Percentiles rank a stretch among this genome's conserved stretches.
These are phyloP conservation scores for Distichodus sexfasciatus DNA, from an alignment of 2,797 vertebrate species.

Conservation along the genomic window DNA sequence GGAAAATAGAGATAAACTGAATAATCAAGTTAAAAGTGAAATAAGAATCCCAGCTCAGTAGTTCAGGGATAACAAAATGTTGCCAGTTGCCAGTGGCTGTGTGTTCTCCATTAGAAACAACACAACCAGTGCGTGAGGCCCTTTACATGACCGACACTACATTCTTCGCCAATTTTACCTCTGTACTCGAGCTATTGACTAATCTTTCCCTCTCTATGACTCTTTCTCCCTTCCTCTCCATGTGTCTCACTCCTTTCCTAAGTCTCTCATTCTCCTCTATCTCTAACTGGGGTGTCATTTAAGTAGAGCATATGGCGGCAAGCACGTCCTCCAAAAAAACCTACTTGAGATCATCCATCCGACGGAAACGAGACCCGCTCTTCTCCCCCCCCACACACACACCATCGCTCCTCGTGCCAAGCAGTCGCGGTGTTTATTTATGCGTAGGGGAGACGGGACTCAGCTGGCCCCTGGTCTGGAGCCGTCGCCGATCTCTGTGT, in stretches of 20 bases:
- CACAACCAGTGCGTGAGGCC: too few species aligned
- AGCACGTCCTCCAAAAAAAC: background rate
- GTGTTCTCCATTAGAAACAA: too few species aligned
- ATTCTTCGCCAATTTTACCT: background rate
- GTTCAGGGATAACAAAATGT: too few species aligned
- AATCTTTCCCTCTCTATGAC: background rate
- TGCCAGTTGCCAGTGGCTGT: too few species aligned
- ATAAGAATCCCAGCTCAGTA: too few species aligned
- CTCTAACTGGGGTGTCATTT: background rate
- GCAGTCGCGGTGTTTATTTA: background rate
- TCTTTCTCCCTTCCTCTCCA: background rate
- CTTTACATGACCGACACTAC: too few species aligned
- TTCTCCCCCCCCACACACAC: too few species aligned
- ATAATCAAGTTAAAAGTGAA: too few species aligned
- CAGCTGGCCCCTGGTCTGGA: background rate
- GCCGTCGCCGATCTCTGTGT: background rate
- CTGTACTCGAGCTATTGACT: too few species aligned
- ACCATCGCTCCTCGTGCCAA: background rate
- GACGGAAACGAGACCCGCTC: background rate
- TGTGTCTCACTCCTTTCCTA: background rate
- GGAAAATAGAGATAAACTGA: too few species aligned
- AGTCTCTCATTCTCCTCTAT: background rate
- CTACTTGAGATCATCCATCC: too few species aligned
- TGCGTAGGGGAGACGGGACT: background rate
- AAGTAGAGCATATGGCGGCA: background rate